Base-by-base conservation (phyloP, 2,113 vertebrate genomes). In the Plestiodon gilberti region DNA sequence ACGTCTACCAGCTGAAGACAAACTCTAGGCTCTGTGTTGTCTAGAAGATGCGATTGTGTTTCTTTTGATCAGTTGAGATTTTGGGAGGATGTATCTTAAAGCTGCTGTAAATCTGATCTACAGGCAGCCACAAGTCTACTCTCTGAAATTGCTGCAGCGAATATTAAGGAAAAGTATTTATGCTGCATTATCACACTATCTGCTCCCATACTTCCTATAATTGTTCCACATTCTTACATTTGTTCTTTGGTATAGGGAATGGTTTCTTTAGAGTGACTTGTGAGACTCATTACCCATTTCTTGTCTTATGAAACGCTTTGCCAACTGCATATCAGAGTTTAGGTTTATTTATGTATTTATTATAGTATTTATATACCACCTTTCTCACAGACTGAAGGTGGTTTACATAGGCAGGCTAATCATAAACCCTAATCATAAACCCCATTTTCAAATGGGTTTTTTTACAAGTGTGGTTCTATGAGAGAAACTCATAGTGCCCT, bases 1-100 rank as follows among this genome's bases (percentile, higher is more conserved):
- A 79, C 43, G 11, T 78, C 82, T 71, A 83, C 67, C 57, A 78
- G 65, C n/a, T 83, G 81, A 83, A 88, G 59, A 71, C 33, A 83
- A 88, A 88, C 84, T 81, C 35, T 7, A 79, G 67, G 38, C 17
- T 6, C 40, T 78, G 76, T 78, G 76, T 35, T 73, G 57, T 55
- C 55, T 73, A 62, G n/a, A 88, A 78, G 69, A 78, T 55, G 73
- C 6, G 10, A 43, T 52, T 62, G 22, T 61, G 20, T 79, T 82
- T 82, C 48, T 82, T 67, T 82, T 75, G 71, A 82, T 82, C 76
- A 76, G 48, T 13, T 30, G 74, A 33, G 48, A 55, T 81, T 80
- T 33, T 35, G 4, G 67, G 40, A 35, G 14, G 30, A n/a, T 78
- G 28, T 40, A 57, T 78, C 75, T 59, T 28, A 67, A 81, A 38